Evolutionary conservation across 2,113 vertebrate genomes (phyloP).

Genomic region (Callithrix jacchus): DNA sequence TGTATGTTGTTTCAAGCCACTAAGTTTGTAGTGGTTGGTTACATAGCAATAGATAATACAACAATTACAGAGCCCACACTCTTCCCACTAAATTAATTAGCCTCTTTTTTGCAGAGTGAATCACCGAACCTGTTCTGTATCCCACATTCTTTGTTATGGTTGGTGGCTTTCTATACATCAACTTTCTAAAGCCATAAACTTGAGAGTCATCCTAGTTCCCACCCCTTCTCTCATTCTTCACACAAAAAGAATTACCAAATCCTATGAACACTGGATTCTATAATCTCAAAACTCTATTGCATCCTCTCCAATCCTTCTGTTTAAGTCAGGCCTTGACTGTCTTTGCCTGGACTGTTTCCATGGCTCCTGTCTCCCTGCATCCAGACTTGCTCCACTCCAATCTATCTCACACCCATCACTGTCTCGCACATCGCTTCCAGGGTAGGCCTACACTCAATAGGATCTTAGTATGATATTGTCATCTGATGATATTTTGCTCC

Average conservation of each 20-base stretch:
- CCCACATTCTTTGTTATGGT: not conserved
- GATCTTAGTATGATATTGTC: not conserved
- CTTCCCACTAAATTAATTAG: not conserved
- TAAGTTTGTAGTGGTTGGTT: not conserved
- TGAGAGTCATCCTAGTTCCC: not conserved
- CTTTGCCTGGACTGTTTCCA: not conserved
- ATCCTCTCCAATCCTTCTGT: not conserved
- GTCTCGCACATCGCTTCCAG: not conserved
- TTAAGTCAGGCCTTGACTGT: not conserved
- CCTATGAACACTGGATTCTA: not conserved
- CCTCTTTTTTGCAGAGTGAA: not conserved
- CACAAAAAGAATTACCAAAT: not conserved
- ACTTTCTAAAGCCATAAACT: not conserved
- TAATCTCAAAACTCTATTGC: not conserved
- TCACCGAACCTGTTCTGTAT: not conserved
- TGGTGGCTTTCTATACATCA: not conserved
- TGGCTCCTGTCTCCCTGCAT: not conserved
- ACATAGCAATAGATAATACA: not conserved
- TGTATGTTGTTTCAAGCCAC: not conserved
- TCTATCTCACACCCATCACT: not conserved
- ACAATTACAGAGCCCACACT: not conserved
- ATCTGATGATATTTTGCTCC: not conserved
- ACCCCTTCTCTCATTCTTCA: not conserved
- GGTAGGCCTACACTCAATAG: not conserved
- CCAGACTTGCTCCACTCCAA: not conserved